Base-by-base conservation (phyloP, 2,888 invertebrate species). In the Crematogaster levior region DNA sequence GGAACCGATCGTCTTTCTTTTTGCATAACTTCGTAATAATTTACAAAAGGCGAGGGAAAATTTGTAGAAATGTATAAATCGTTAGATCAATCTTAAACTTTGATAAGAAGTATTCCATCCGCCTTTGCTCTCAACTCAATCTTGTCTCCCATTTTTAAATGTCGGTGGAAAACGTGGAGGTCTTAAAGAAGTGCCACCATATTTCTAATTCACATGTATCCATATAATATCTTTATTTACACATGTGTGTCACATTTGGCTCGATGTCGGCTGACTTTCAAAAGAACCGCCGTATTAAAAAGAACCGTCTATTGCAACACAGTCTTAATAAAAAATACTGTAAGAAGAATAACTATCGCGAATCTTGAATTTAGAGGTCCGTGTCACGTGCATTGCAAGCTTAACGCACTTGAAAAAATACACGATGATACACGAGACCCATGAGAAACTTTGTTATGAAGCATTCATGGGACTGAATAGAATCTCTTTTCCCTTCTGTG, bases 321-420 rank as follows among this genome's bases (percentile, higher is more conserved):
- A 3, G 1, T 6, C 5, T 3, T 10, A 21, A 51, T 37, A 48
- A 21, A 70, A 24, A 21, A 10, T 37, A 3, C 24, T 10, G 18
- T 51, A 34, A 37, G 21, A 15, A 30, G 30, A 7, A 48, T 34
- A 48, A 68, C 34, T 34, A 30, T 0, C 12, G 18, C 12, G 27
- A 18, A 10, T 27, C n/a, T 30, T 58, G 18, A 66, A 68, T 18
- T 24, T 24, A 18, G 15, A 6, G 37, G 18, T 27, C 9, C 40
- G n/a, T 10, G 1, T 40, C 1, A 4, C 40, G 24, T 18, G 27
- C 34, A 18, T 6, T 3, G 37, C 24, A 10, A 34, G 46, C 9
- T 72, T 56, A 24, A 30, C 12, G 15, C n/a, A n/a, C 40, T 43
- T 58, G 43, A 46, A 58, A 58, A 58, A 58, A 58, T 43, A 73